phyloP scores from a whole-genome alignment of 1,140 invertebrate genomes.

The Atta texana region DNA sequence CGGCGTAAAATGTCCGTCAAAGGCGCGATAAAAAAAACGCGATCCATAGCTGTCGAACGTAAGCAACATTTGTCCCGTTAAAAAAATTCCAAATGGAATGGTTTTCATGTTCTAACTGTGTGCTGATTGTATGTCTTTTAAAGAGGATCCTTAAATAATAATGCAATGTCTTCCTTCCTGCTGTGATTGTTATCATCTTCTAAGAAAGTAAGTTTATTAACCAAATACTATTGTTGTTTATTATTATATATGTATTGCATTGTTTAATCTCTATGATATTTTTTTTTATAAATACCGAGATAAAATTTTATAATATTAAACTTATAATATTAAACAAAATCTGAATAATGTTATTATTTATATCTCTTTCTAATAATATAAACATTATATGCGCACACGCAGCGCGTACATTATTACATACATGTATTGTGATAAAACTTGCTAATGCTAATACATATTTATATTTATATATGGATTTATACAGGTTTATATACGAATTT shows the following conservation, averaged over 20 bases:
- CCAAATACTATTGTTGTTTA: neutral
- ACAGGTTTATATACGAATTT: no score
- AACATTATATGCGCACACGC: neutral
- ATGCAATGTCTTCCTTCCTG: conserved; percentile 77
- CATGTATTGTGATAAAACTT: neutral
- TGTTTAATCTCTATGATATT: conserved; percentile 33
- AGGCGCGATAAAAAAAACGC: conserved; percentile 94
- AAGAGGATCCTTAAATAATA: conserved; percentile 73
- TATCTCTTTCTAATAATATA: neutral
- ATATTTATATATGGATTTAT: no score
- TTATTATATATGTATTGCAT: no score
- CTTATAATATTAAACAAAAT: neutral
- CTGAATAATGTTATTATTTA: neutral
- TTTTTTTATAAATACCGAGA: neutral
- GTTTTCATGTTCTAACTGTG: conserved; percentile 64
- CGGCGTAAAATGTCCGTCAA: conserved; percentile 93
- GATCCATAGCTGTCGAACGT: conserved; percentile 95
- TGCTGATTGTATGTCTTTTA: conserved; percentile 74
- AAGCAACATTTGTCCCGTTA: conserved; percentile 81
- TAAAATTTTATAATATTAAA: neutral
- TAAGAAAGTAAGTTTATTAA: conserved; percentile 81
- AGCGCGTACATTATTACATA: neutral
- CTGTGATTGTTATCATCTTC: conserved; percentile 72
- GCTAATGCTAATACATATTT: neutral
- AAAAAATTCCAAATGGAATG: conserved; percentile 24